Evolutionary conservation across 2,113 vertebrate species (phyloP).

Genomic region (Eretmochelys imbricata): DNA sequence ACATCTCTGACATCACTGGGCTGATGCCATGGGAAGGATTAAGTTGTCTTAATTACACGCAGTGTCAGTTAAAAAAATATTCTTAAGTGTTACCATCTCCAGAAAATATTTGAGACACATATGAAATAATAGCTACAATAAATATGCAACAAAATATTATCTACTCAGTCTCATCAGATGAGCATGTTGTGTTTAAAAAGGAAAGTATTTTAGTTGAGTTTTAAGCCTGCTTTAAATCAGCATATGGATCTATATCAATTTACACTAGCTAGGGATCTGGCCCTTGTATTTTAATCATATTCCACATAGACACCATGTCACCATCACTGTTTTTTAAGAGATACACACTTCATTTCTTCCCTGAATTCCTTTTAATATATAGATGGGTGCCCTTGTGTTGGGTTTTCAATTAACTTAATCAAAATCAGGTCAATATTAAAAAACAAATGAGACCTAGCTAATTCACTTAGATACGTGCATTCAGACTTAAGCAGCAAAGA

Average conservation of each 20-base stretch:
- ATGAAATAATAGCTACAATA: background rate
- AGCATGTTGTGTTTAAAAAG: background rate
- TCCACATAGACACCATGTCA: background rate
- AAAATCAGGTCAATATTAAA: slow-evolving; percentile 18
- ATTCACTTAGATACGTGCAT: slow-evolving; percentile 35
- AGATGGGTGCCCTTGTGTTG: background rate
- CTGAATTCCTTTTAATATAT: background rate
- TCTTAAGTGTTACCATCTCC: background rate
- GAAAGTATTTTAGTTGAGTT: background rate
- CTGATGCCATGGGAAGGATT: slow-evolving; percentile 35
- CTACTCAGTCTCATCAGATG: background rate
- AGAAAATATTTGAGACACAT: background rate
- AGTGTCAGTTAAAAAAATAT: background rate
- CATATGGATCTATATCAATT: fast-evolving
- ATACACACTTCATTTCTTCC: slow-evolving; percentile 13
- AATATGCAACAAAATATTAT: background rate
- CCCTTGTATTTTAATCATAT: background rate
- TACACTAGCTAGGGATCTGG: background rate
- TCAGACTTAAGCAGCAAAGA: slow-evolving; percentile 63
- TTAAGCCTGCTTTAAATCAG: background rate
- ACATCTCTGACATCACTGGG: slow-evolving; percentile 19
- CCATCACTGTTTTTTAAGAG: slow-evolving; percentile 40
- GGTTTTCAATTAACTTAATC: background rate
- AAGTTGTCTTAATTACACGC: slow-evolving; percentile 19
- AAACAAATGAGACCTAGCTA: background rate